Evolutionary conservation across 2,797 vertebrate species (phyloP).

Genomic region (Leptatherina wallacei): DNA sequence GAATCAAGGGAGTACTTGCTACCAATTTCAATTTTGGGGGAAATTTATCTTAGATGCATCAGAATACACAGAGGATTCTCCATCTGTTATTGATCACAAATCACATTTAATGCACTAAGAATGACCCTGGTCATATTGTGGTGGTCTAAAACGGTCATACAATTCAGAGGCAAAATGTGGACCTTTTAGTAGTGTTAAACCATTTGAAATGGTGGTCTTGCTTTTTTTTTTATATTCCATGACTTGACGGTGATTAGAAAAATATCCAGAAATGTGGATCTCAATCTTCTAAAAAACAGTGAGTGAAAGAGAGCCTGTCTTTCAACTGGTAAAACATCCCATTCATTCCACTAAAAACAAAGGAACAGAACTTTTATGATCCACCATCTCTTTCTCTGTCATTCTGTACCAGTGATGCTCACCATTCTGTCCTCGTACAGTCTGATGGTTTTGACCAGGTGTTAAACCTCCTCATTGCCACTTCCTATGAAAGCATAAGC

Average conservation of each 20-base stretch:
- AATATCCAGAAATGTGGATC: not conserved
- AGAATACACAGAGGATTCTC: not conserved
- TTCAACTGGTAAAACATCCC: constrained; percentile 21
- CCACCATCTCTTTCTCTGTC: constrained; percentile 17
- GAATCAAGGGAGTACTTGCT: not conserved
- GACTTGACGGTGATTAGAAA: not conserved
- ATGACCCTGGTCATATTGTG: not conserved
- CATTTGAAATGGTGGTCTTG: not conserved
- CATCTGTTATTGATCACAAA: too few relatives aligned
- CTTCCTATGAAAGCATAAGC: constrained; percentile 40
- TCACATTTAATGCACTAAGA: too few relatives aligned
- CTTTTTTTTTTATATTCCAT: not conserved
- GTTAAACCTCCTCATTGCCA: constrained; percentile 39
- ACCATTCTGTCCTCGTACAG: constrained; percentile 33
- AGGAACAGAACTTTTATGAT: constrained; percentile 25
- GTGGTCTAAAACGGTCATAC: not conserved
- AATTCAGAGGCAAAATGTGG: too few relatives aligned
- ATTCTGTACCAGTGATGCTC: constrained; percentile 42
- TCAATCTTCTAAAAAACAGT: not conserved
- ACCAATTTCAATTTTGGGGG: not conserved
- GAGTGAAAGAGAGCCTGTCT: not conserved
- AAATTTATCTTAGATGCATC: not conserved
- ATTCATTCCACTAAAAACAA: constrained; percentile 57
- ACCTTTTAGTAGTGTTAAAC: not conserved
- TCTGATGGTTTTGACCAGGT: constrained; percentile 66